Base-by-base conservation (phyloP, 2,113 vertebrate species). In the human region DNA sequence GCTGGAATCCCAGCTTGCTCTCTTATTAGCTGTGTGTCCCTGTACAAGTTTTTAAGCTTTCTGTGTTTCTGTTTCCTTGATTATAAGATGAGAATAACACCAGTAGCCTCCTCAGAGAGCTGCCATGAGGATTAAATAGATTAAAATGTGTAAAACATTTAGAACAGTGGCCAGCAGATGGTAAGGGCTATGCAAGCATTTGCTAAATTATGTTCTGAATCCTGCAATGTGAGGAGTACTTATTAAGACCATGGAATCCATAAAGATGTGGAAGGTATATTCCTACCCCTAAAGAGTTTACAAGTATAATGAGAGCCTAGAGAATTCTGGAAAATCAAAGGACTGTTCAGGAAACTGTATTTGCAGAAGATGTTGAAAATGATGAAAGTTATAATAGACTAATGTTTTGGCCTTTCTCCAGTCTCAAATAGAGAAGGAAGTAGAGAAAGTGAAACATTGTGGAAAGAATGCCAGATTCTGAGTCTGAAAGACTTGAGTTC, bases 161-260 rank as follows among this genome's bases (percentile, higher is more conserved):
- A 83, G 27, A 85, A 61, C 12, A 25, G 20, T 43, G 23, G 17
- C 32, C 25, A 52, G 52, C 48, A 73, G 27, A 38, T 2, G 22
- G 1, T n/a, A 66, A 93, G 50, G 40, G 5, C 18, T 52, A 32
- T 50, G 23, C 6, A 70, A 45, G 22, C 3, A 2, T 90, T 80
- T 93, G 76, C 12, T 50, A 76, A 89, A 52, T 95, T 89, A 76
- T 59, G 73, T 92, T 96, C 32, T 75, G 78, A 97, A 48, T 80
- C 59, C 23, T 76, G 64, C 13, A 80, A 14, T 43, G 35, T 25
- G 59, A 90, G 87, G 73, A 35, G 22, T 30, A 43, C 38, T 79
- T n/a, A 66, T 66, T 68, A 84, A 50, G 57, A 85, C n/a, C 52
- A 70, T 6, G 13, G 57, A 78, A 70, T 84, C 38, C 90, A 30